These are phyloP conservation scores for Coenobita brevimanus DNA, from an alignment of 1,140 invertebrate species.

Conservation along the genomic window DNA sequence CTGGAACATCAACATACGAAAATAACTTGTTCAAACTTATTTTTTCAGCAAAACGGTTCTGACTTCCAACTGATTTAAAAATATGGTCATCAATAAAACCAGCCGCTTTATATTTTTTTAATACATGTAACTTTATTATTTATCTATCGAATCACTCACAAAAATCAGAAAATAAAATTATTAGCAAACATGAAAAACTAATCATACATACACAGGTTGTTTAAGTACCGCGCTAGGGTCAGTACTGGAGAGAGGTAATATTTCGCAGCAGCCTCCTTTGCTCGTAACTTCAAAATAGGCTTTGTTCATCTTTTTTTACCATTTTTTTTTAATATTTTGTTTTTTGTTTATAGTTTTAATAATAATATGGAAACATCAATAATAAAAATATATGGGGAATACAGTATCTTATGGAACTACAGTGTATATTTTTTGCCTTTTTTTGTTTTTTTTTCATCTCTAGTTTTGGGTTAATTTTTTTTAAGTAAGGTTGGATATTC, in stretches of 20 bases:
- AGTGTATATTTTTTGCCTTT: constrained; percentile 68
- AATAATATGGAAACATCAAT: constrained; percentile 73
- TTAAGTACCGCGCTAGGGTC: constrained; percentile 72
- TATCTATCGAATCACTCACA: constrained; percentile 73
- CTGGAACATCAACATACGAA: too few relatives aligned
- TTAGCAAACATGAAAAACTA: constrained; percentile 74
- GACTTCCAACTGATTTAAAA: too few relatives aligned
- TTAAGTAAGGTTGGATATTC: constrained; percentile 68
- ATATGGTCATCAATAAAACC: background rate
- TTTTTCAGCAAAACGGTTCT: too few relatives aligned
- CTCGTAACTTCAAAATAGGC: constrained; percentile 73
- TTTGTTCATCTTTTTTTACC: constrained; percentile 71
- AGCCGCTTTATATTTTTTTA: constrained; percentile 6
- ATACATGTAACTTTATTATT: constrained; percentile 69
- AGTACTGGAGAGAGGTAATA: constrained; percentile 70
- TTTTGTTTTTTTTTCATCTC: too few relatives aligned
- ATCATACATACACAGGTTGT: constrained; percentile 71
- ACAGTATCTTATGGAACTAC: constrained; percentile 73
- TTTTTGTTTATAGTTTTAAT: constrained; percentile 70
- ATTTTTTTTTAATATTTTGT: constrained; percentile 66
- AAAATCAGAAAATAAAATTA: constrained; percentile 74
- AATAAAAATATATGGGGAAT: constrained; percentile 74
- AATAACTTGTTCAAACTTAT: too few relatives aligned
- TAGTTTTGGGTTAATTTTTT: too few relatives aligned
- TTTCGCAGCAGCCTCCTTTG: too few relatives aligned